These are phyloP conservation scores for Drosophila picticornis DNA, from an alignment of 2,888 invertebrate genomes.

Conservation along the genomic window DNA sequence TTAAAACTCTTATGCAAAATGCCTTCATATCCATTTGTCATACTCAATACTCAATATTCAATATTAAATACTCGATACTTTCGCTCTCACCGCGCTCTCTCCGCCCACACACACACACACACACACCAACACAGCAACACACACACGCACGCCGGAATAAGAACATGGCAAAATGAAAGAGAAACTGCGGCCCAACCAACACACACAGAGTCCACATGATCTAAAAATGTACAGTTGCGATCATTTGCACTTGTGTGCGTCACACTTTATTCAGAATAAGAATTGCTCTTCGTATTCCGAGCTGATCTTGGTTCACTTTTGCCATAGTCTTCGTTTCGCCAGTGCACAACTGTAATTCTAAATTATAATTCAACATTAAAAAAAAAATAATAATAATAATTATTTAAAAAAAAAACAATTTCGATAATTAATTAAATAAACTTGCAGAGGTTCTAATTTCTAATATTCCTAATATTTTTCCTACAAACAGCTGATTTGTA, in stretches of 20 bases:
- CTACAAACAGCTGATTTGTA: background rate
- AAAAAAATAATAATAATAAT: background rate
- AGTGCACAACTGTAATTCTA: slow-evolving; percentile 19
- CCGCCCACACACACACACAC: slow-evolving; percentile 30
- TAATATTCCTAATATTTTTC: background rate
- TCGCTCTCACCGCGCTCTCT: slow-evolving; percentile 48
- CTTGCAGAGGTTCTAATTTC: slow-evolving; percentile 33
- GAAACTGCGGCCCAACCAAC: slow-evolving; percentile 4
- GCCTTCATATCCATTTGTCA: slow-evolving; percentile 72
- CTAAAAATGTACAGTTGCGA: slow-evolving; percentile 60
- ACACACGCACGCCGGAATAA: slow-evolving; percentile 44
- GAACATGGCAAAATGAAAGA: slow-evolving; percentile 54
- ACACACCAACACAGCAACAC: slow-evolving; percentile 14
- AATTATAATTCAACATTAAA: slow-evolving; percentile 32
- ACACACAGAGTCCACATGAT: slow-evolving; percentile 34
- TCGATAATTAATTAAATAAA: slow-evolving; percentile 1
- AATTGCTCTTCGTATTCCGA: slow-evolving; percentile 1
- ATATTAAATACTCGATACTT: slow-evolving; percentile 50
- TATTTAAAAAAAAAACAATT: background rate
- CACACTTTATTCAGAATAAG: slow-evolving; percentile 16
- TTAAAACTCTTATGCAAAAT: slow-evolving; percentile 58
- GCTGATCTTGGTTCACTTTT: slow-evolving; percentile 32
- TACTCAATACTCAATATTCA: slow-evolving; percentile 51
- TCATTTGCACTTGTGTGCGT: slow-evolving; percentile 25
- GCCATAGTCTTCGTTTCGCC: slow-evolving; percentile 56